Evolutionary conservation across 2,888 invertebrate species (phyloP).

Genomic region (Atethmia centrago): DNA sequence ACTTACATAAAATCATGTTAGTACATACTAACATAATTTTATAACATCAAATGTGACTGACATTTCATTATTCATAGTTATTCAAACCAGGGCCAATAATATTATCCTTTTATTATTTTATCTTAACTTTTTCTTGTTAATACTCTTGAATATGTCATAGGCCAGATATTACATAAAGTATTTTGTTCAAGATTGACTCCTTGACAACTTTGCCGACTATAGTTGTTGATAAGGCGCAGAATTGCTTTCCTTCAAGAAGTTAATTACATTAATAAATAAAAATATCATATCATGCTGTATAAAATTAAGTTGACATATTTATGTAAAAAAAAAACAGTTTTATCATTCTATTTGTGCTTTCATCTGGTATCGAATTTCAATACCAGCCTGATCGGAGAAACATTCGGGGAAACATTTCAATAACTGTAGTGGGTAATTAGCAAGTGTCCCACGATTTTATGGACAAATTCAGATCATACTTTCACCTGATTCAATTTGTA

Average conservation of each 20-base stretch:
- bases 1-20: not conserved
- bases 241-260: conserved; percentile 20
- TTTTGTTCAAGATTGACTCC: conserved; percentile 64
- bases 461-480: conserved; percentile 46
- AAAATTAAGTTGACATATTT: too few relatives aligned
- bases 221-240: conserved; percentile 48
- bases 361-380: conserved; percentile 4
- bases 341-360: not conserved
- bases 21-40: not conserved
- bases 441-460: conserved; percentile 33
- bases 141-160: conserved; percentile 44
- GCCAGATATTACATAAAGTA: conserved; percentile 70
- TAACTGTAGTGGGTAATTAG: conserved; percentile 39
- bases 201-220: conserved; percentile 44
- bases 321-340: not conserved
- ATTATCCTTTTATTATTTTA: conserved; percentile 64
- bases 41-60: conserved; percentile 57
- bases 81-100: conserved; percentile 44
- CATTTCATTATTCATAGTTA: conserved; percentile 46
- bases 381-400: not conserved
- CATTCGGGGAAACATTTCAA: too few relatives aligned
- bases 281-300: too few relatives aligned
- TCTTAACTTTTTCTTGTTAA: conserved; percentile 62
- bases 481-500: conserved; percentile 52
- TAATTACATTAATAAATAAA: not conserved